These are phyloP conservation scores for Tenualosa thibaudeaui DNA, from an alignment of 2,797 vertebrate genomes.

Conservation along the genomic window DNA sequence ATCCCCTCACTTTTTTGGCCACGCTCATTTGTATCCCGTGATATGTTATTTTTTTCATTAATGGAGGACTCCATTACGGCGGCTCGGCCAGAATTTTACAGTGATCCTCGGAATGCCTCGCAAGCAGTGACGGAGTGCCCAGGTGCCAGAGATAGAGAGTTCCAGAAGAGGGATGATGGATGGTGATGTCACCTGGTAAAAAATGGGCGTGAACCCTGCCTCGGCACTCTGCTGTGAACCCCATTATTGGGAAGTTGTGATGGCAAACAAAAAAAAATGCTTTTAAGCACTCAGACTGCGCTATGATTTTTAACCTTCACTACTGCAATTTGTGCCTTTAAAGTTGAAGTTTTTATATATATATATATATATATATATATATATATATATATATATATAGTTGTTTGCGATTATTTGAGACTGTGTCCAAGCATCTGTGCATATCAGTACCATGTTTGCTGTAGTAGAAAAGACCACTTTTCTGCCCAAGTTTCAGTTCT, in stretches of 20 bases:
- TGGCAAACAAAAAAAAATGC: constrained; percentile 69
- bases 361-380: background rate
- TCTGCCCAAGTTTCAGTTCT: background rate
- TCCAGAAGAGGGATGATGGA: constrained; percentile 81
- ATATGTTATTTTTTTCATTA: constrained; percentile 86
- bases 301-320: background rate
- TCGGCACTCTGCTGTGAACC: constrained; percentile 73
- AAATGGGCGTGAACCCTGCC: constrained; percentile 73
- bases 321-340: background rate
- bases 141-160: constrained; percentile 71
- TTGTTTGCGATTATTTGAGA: background rate
- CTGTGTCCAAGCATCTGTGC: background rate
- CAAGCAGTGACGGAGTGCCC: constrained; percentile 70
- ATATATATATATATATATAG: background rate
- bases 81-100: constrained; percentile 72
- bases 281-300: background rate
- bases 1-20: constrained; percentile 75
- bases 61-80: constrained; percentile 73
- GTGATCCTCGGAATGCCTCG: constrained; percentile 62
- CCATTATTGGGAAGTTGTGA: constrained; percentile 70
- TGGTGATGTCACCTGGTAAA: constrained; percentile 75
- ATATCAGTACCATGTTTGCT: background rate
- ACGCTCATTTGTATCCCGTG: constrained; percentile 79
- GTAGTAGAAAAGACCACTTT: background rate
- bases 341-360: background rate